phyloP scores from a whole-genome alignment of 1,140 invertebrate species.

The Drosophila kepulauana region DNA sequence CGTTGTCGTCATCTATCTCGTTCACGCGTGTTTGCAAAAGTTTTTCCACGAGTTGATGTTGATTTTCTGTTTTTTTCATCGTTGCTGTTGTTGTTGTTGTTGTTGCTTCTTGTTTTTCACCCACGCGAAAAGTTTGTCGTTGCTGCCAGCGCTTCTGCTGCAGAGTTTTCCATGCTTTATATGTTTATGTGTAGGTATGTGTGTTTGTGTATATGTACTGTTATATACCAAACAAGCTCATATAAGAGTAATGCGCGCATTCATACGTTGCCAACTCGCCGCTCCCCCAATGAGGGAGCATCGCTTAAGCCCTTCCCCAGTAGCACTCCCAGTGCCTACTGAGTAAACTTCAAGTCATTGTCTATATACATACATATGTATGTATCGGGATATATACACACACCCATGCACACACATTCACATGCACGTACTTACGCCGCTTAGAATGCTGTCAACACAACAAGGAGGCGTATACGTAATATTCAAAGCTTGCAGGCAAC shows the following conservation, averaged over 20 bases:
- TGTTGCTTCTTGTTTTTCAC: conserved; percentile 49
- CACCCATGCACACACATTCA: neutral
- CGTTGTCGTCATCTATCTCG: conserved; percentile 69
- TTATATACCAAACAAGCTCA: conserved; percentile 60
- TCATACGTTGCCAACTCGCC: conserved; percentile 53
- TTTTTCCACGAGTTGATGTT: conserved; percentile 70
- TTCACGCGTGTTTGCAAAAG: conserved; percentile 70
- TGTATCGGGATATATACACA: conserved; percentile 3
- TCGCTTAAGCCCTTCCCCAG: conserved; percentile 49
- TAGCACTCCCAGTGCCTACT: conserved; percentile 36
- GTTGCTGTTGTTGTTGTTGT: conserved; percentile 9
- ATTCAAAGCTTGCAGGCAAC: conserved; percentile 6
- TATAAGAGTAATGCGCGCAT: conserved; percentile 72
- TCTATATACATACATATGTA: conserved; percentile 29
- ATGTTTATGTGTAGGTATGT: conserved; percentile 20
- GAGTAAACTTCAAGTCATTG: conserved; percentile 26
- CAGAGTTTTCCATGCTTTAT: conserved; percentile 52
- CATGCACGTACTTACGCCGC: conserved; percentile 31
- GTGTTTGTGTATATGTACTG: conserved; percentile 26
- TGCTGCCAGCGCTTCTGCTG: conserved; percentile 40
- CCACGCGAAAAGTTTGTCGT: conserved; percentile 75
- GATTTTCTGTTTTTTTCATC: conserved; percentile 58
- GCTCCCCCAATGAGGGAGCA: conserved; percentile 51
- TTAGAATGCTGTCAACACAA: conserved; percentile 30
- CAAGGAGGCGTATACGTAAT: conserved; percentile 54